Base-by-base conservation (phyloP, 2,888 invertebrate genomes). In the Tinea pellionella region DNA sequence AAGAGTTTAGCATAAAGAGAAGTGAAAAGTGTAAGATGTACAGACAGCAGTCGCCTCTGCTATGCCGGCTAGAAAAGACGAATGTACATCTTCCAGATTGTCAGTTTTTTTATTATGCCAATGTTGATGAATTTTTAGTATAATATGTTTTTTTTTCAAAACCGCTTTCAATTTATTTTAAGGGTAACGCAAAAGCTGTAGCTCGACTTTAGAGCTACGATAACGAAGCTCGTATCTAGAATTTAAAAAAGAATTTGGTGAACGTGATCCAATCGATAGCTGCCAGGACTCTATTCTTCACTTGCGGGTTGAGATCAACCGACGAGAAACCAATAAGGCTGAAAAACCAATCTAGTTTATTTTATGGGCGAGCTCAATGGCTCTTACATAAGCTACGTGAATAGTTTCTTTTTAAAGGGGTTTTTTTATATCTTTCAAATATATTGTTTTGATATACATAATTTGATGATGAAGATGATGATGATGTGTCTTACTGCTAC, bases 161-260 rank as follows among this genome's bases (percentile, higher is more conserved):
- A 42, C 42, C 42, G 42, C 42, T 42, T 42, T 42, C 42, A 42
- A 42, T 42, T 42, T 42, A 42, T 42, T 42, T 42, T 42, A 4
- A 42, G 42, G 42, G 8, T 42, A 13, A 42, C n/a, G 13, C 42
- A 9, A 13, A 42, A 42, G 13, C 42, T 13, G 42, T 42, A 42
- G 61, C 67, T 68, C 68, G 74, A 74, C 74, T 78, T 78, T 77
- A 77, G 74, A 74, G 72, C 65, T 57, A 66, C 72, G 75, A 75
- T 78, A 78, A 74, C 77, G 74, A 74, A 77, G 70, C 13, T 42
- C 42, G 42, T 12, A 42, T 12, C 13, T 12, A 42, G 42, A 12
- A 4, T 42, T 9, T 4, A n/a, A 13, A 42, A 6, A n/a, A 42
- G 42, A 42, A n/a, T 42, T 42, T 42, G 4, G 42, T 13, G 13